These are phyloP conservation scores for Thecocarcelia acutangulata DNA, from an alignment of 2,888 invertebrate species.

Conservation along the genomic window DNA sequence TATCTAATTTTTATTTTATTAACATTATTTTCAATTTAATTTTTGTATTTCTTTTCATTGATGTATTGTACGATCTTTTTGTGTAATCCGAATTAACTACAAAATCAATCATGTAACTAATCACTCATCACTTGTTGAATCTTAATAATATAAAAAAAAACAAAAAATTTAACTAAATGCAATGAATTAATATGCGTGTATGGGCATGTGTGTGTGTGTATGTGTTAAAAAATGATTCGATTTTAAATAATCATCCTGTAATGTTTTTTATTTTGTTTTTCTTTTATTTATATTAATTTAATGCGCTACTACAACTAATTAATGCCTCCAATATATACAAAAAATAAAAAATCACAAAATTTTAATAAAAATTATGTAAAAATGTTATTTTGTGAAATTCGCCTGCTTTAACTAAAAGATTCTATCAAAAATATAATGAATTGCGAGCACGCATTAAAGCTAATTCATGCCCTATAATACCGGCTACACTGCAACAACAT, in stretches of 20 bases:
- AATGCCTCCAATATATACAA: slow-evolving; percentile 1
- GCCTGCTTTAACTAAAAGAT: slow-evolving; percentile 83
- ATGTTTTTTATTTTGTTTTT: slow-evolving; percentile 20
- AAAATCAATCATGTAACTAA: slow-evolving; percentile 45
- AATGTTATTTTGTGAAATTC: slow-evolving; percentile 16
- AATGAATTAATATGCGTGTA: slow-evolving; percentile 46
- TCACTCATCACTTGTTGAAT: slow-evolving; percentile 36
- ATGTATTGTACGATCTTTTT: slow-evolving; percentile 40
- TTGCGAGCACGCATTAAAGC: slow-evolving; percentile 94
- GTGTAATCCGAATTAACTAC: slow-evolving; percentile 20
- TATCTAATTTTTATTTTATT: slow-evolving; percentile 19
- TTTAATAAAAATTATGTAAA: slow-evolving; percentile 26
- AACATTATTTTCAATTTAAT: slow-evolving; percentile 31
- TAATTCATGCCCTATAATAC: slow-evolving; percentile 89
- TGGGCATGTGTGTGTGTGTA: slow-evolving; percentile 22
- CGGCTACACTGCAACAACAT: slow-evolving; percentile 82
- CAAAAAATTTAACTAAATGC: slow-evolving; percentile 9
- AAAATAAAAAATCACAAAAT: slow-evolving; percentile 14
- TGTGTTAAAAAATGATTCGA: slow-evolving; percentile 28
- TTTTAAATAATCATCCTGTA: slow-evolving; percentile 11
- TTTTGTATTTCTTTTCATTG: slow-evolving; percentile 53
- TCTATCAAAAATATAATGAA: slow-evolving; percentile 93
- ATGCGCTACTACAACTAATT: slow-evolving; percentile 38
- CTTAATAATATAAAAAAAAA: slow-evolving; percentile 26
- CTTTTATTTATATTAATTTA: slow-evolving; percentile 29